Evolutionary conservation across 2,888 invertebrate species (phyloP).

Genomic region (Rosalia funebris): DNA sequence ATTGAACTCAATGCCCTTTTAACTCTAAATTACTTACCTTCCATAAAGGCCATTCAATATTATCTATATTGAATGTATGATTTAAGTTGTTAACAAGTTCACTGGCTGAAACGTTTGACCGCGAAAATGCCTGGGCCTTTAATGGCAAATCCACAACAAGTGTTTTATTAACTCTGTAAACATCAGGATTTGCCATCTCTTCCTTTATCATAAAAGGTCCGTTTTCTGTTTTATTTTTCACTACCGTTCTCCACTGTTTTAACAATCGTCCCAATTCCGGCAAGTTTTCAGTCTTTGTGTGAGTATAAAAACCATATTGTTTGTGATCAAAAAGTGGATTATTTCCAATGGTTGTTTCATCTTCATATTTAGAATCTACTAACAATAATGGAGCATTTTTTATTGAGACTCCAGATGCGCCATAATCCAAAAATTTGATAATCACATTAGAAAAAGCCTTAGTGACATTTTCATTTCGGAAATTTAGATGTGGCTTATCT

Average conservation of each 20-base stretch:
- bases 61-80: slow-evolving; percentile 53
- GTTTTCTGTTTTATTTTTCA: slow-evolving; percentile 68
- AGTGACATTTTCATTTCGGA: slow-evolving; percentile 74
- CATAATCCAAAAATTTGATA: slow-evolving; percentile 76
- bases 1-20: too few relatives aligned
- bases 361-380: slow-evolving; percentile 67
- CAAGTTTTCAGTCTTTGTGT: slow-evolving; percentile 73
- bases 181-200: slow-evolving; percentile 55
- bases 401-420: slow-evolving; percentile 85
- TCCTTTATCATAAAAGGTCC: slow-evolving; percentile 59
- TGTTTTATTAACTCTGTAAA: slow-evolving; percentile 55
- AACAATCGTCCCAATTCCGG: slow-evolving; percentile 70
- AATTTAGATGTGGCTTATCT: slow-evolving; percentile 84
- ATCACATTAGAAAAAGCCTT: slow-evolving; percentile 75
- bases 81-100: slow-evolving; percentile 52
- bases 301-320: slow-evolving; percentile 73
- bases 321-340: slow-evolving; percentile 60
- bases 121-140: slow-evolving; percentile 55
- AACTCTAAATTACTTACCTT: too few relatives aligned
- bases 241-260: slow-evolving; percentile 71
- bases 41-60: slow-evolving; percentile 66
- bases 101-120: slow-evolving; percentile 44
- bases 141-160: slow-evolving; percentile 62
- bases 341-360: slow-evolving; percentile 64
- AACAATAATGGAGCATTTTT: slow-evolving; percentile 74